Base-by-base conservation (phyloP, 2,888 invertebrate genomes). In the Anodontia alba region DNA sequence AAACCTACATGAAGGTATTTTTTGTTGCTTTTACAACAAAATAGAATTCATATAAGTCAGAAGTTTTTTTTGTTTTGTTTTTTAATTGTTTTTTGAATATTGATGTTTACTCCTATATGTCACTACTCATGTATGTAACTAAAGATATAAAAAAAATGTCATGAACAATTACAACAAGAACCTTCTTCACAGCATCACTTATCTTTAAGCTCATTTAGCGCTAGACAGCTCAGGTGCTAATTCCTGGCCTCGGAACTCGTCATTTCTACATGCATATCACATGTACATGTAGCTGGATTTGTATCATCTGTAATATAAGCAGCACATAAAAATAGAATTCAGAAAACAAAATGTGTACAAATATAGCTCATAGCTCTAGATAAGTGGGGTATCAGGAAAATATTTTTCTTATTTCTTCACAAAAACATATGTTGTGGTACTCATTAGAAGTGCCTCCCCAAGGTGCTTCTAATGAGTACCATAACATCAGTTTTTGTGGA, bases 241-340 rank as follows among this genome's bases (percentile, higher is more conserved):
- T 33, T n/a, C 62, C 20, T 10, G 17, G 33, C 7, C 33, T 5
- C 29, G 17, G 33, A 31, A 1, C 2, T 31, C 12, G 20, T 31
- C 62, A 62, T 1, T 7, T 62, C 17, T n/a, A n/a, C 33, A 62
- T 62, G 62, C 17, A 62, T 33, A 12, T 33, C 33, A 33, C 33
- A 1, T 62, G 17, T 29, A 31, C 62, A 62, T 62, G 62, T 62
- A 23, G 26, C 54, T 62, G 62, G 62, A 62, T 54, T 26, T 29
- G 29, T n/a, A 62, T 12, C 62, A 62, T 62, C 62, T 62, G 62
- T 33, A 62, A 62, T 31, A 62, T 62, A 62, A 62, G 31, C 62
- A 62, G 62, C 62, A 62, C 29, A 62, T 33, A 33, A 5, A 62
- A 17, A 33, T 62, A 31, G 33, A 1, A 62, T 33, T 10, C n/a